Evolutionary conservation across 2,888 invertebrate genomes (phyloP), one percentile per base, ranked within the genome.

Genomic region (Drosophila kanekoi): DNA sequence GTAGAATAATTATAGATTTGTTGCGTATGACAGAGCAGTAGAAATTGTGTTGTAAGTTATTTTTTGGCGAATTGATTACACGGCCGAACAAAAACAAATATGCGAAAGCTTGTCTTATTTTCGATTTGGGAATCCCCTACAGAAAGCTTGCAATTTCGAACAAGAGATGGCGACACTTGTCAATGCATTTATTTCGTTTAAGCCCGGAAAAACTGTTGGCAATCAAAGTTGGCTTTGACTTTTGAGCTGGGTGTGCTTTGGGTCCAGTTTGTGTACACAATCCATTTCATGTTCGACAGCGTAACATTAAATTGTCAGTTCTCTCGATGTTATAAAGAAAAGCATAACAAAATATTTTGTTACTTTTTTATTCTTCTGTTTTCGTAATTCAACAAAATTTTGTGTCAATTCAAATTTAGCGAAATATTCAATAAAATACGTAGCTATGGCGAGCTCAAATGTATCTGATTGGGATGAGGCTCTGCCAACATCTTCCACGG

Each of bases 391-490:
- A n/a, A n/a, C 20, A 14, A 74, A 49, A 54, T 67, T 58, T 13
- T 33, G 44, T 13, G 45, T 35, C 13, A n/a, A 10, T 9, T 14
- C 9, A 57, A 53, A 38, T 38, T 43, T 8, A 49, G 9, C 43
- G 41, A 37, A 16, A 33, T 11, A 9, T 9, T n/a, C 1, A 28
- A 13, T 9, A 20, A 10, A 13, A 14, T 13, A 18, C 18, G 38
- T n/a, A 20, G 37, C n/a, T 4, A 86, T 86, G 86, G 86, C 86
- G 6, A 88, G 82, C 37, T 73, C 78, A 13, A 82, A 84, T 56
- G 65, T 87, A 3, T 72, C 71, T 23, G 88, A 90, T 63, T 91
- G 90, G 90, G 89, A 90, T 45, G 72, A 72, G 54, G 80, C 90
- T 5, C 16, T 87, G 49, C 77, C 87, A 4, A 71, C 84, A 10